A percentile compares a stretch with the other conserved stretches of the same genome.
These are phyloP conservation scores for Pithys albifrons DNA, from an alignment of 2,113 vertebrate genomes.

Conservation along the genomic window DNA sequence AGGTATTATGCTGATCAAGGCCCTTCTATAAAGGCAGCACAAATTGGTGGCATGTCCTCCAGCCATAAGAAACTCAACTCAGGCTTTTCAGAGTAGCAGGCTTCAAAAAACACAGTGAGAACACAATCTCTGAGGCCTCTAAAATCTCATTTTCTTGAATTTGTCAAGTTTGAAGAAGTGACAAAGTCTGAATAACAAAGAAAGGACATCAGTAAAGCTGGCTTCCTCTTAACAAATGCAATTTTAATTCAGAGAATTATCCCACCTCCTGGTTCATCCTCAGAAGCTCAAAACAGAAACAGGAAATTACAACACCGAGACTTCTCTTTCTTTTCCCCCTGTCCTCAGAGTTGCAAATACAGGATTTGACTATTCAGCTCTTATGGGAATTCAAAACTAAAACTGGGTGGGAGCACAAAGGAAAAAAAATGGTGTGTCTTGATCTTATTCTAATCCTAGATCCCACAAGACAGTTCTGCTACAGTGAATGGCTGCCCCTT, in stretches of 20 bases:
- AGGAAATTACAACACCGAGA: background rate
- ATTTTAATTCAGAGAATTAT: conserved; percentile 24
- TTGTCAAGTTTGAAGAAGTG: background rate
- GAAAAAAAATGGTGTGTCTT: background rate
- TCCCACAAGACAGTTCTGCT: background rate
- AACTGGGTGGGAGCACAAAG: background rate
- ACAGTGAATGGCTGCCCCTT: background rate
- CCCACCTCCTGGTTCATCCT: background rate
- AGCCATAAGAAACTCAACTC: background rate
- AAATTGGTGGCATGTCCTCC: background rate
- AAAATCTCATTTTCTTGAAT: conserved; percentile 5
- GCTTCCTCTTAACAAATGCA: background rate
- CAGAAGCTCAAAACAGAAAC: background rate
- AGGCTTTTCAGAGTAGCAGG: background rate
- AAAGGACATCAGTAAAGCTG: background rate
- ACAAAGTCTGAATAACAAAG: background rate
- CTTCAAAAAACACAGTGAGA: background rate
- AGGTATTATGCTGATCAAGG: background rate
- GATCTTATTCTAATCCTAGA: conserved; percentile 19
- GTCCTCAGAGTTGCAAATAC: background rate
- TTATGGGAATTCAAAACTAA: conserved; percentile 34
- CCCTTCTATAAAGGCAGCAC: background rate
- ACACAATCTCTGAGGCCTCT: background rate
- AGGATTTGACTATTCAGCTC: conserved; percentile 33
- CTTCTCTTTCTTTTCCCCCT: background rate